These are phyloP conservation scores for Circaetus cinerascens DNA, from an alignment of 2,113 vertebrate species.

Conservation along the genomic window DNA sequence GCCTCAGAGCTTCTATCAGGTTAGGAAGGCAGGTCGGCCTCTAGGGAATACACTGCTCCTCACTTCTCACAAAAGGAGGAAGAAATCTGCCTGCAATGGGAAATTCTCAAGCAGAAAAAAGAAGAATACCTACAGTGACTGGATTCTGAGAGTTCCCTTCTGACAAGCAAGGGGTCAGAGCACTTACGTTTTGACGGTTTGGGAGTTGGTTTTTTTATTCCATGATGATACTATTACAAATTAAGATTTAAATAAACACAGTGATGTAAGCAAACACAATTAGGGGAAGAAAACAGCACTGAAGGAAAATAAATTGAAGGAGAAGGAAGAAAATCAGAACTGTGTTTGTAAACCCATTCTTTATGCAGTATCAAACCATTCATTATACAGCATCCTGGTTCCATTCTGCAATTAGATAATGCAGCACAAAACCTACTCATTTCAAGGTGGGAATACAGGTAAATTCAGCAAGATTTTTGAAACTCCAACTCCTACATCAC, in stretches of 20 bases:
- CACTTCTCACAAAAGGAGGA: not conserved
- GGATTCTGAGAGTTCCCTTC: not conserved
- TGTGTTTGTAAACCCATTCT: not conserved
- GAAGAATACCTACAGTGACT: not conserved
- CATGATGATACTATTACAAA: not conserved
- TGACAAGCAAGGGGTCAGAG: not conserved
- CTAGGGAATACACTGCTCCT: not conserved
- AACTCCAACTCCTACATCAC: not conserved
- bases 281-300: not conserved
- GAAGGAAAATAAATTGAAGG: not conserved
- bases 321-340: not conserved
- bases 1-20: not conserved
- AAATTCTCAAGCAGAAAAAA: not conserved
- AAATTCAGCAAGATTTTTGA: not conserved
- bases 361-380: not conserved
- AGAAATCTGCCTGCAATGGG: not conserved
- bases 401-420: not conserved
- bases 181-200: rapidly evolving
- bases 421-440: not conserved
- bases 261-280: not conserved
- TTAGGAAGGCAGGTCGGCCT: not conserved
- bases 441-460: not conserved
- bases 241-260: not conserved
- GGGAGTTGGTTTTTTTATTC: not conserved
- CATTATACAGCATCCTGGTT: not conserved